These are phyloP conservation scores for Greenwoodochromis staneri DNA, from an alignment of 2,113 vertebrate species.

Conservation along the genomic window DNA sequence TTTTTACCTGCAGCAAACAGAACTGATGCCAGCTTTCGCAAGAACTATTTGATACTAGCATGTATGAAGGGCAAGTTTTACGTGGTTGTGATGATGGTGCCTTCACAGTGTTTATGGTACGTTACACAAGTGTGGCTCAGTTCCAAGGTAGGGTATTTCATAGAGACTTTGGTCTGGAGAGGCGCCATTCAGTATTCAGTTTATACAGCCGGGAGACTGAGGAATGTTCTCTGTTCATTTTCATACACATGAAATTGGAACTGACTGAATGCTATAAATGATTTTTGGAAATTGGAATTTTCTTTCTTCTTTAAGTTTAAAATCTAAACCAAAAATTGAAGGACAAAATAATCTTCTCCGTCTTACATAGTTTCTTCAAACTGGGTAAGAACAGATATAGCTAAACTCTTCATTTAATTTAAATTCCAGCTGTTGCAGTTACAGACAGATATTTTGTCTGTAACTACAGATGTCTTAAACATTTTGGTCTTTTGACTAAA, in stretches of 20 bases:
- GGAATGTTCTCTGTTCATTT: constrained; percentile 65
- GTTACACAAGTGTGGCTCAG: constrained; percentile 26
- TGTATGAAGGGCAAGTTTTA: background rate
- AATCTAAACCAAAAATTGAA: background rate
- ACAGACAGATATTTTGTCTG: background rate
- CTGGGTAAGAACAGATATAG: background rate
- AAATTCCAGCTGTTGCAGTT: background rate
- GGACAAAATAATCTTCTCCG: background rate
- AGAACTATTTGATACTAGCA: background rate
- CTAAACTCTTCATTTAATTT: background rate
- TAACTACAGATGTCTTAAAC: background rate
- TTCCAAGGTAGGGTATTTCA: constrained; percentile 29
- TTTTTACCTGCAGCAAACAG: background rate
- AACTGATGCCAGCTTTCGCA: background rate
- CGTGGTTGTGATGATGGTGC: constrained; percentile 2
- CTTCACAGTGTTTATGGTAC: background rate
- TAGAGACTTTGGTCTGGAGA: constrained; percentile 26
- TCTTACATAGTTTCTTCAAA: background rate
- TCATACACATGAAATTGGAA: constrained; percentile 53
- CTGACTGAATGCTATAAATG: constrained; percentile 30
- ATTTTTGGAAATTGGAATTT: background rate
- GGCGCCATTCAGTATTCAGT: constrained; percentile 45
- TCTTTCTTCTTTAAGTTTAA: background rate
- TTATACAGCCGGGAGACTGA: constrained; percentile 39
- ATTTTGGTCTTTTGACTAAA: background rate